These are phyloP conservation scores for Chloropsis hardwickii DNA, from an alignment of 2,113 vertebrate genomes.

Conservation along the genomic window DNA sequence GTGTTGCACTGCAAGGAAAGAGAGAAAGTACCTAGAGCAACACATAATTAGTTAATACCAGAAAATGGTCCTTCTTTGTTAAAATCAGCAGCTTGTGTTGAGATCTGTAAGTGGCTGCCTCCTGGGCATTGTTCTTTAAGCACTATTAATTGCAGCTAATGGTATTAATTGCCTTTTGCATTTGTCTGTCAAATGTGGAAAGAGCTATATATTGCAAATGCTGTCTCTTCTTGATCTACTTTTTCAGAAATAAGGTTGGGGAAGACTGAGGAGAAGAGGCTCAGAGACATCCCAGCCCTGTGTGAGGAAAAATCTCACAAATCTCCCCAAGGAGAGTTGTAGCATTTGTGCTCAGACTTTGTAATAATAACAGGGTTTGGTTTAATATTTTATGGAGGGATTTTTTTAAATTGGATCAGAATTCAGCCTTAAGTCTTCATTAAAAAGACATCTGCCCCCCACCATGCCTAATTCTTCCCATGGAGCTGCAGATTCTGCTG, in stretches of 20 bases:
- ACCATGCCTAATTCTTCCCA: neutral
- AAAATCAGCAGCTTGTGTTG: neutral
- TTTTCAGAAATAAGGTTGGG: neutral
- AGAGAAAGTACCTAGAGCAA: neutral
- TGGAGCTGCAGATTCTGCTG: neutral
- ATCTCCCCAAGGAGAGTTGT: neutral
- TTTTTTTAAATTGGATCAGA: neutral
- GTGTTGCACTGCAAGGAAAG: neutral
- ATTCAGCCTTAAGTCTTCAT: neutral
- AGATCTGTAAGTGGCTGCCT: neutral
- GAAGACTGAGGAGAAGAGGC: neutral
- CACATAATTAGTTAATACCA: neutral
- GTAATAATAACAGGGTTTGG: neutral
- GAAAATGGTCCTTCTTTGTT: neutral
- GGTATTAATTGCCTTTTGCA: neutral
- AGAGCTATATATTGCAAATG: neutral
- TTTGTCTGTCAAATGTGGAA: neutral
- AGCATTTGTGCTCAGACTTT: neutral
- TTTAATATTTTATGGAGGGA: neutral
- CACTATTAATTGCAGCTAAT: neutral
- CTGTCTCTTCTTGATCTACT: neutral
- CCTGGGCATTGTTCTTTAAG: neutral
- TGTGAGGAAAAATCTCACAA: neutral
- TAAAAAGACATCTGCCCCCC: neutral
- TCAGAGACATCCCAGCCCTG: neutral